phyloP scores from a whole-genome alignment of 2,797 vertebrate genomes.

The Dallia pectoralis region DNA sequence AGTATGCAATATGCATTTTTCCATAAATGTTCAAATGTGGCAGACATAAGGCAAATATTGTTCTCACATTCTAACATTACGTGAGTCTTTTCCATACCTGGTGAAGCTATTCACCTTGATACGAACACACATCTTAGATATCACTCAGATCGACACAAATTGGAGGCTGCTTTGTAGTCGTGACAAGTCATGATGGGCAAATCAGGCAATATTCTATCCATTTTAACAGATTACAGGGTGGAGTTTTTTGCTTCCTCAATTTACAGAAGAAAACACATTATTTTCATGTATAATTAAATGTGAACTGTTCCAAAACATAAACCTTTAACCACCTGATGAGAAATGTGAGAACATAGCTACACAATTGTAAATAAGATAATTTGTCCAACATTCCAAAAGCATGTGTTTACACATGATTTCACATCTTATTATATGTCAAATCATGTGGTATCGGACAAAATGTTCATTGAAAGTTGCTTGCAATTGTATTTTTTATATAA shows the following conservation, averaged over 20 bases:
- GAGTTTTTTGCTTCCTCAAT: not conserved
- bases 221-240: not conserved
- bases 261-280: not conserved
- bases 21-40: not conserved
- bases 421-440: too few species aligned
- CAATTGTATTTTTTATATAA: conserved; percentile 75
- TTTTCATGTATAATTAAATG: too few species aligned
- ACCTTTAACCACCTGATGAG: too few species aligned
- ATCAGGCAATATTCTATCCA: too few species aligned
- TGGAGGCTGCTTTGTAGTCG: not conserved
- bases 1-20: too few species aligned
- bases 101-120: not conserved
- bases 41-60: not conserved
- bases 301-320: too few species aligned
- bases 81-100: not conserved
- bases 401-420: too few species aligned
- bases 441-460: not conserved
- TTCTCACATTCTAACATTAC: not conserved
- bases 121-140: not conserved
- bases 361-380: too few species aligned
- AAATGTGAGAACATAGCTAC: too few species aligned
- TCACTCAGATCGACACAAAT: not conserved
- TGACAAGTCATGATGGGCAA: not conserved
- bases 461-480: conserved; percentile 41
- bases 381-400: too few species aligned